Base-by-base conservation (phyloP, 2,113 vertebrate genomes). In the Ciconia boyciana region DNA sequence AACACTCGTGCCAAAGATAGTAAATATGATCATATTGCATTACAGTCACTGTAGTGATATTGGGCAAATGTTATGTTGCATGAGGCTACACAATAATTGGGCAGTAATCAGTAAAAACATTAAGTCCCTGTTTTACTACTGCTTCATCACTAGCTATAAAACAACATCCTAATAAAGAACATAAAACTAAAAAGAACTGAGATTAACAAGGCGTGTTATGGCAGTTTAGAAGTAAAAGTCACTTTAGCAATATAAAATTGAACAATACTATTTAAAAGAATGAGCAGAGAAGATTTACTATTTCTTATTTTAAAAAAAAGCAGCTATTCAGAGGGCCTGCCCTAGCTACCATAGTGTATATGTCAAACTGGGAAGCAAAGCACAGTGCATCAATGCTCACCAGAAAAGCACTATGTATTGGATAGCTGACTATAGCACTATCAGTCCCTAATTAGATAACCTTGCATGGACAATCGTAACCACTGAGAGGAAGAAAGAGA, bases 31-130 rank as follows among this genome's bases (percentile, higher is more conserved):
- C 61, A 76, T 61, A 78, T 11, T 78, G 60, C 51, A 93, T 89
- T 92, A 95, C 28, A 74, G 82, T 88, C 75, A 91, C 26, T 65
- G 44, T 8, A 95, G 90, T 60, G 71, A 91, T 90, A 91, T 0
- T 58, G 62, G 46, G 43, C 82, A 97, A 95, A 89, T 60, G 54
- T 71, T 89, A 70, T 51, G 79, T 55, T 94, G 49, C 84, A 69
- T 58, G 36, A 96, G 49, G 66, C 70, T 77, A 85, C 70, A 36
- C 32, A 77, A n/a, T 85, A 93, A 89, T 80, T 83, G 68, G 48
- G 60, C 57, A 83, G 82, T 93, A 95, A 97, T 91, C 87, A 96
- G 78, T 70, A 78, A 91, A 94, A 96, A 85, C 81, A 96, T 78
- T 74, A 91, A 75, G 75, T 68, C 55, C 29, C 39, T 83, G 28